phyloP scores from a whole-genome alignment of 2,797 vertebrate species.

The Thalassophryne amazonica region DNA sequence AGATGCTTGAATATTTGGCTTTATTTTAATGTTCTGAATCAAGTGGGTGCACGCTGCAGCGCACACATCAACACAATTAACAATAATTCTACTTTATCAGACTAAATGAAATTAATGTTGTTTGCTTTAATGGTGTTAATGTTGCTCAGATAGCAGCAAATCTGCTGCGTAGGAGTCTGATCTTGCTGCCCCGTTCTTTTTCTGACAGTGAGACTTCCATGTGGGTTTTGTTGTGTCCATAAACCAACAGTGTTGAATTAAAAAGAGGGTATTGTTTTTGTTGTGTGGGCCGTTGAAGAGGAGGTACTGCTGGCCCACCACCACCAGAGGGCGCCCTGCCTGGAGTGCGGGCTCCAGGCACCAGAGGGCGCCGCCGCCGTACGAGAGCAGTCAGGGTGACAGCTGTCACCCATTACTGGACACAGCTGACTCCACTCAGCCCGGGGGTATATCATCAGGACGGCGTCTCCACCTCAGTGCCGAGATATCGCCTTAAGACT shows the following conservation, averaged over 20 bases:
- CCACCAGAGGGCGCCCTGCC: too few species aligned
- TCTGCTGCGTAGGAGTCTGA: slow-evolving; percentile 71
- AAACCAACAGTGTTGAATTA: slow-evolving; percentile 33
- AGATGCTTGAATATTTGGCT: slow-evolving; percentile 19
- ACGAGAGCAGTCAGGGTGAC: too few species aligned
- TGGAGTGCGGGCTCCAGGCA: too few species aligned
- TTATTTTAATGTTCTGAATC: slow-evolving; percentile 5
- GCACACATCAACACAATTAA: background rate
- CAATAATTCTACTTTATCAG: slow-evolving; percentile 6
- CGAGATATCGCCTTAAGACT: too few species aligned
- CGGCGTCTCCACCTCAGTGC: too few species aligned
- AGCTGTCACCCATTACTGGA: too few species aligned
- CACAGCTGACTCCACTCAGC: too few species aligned
- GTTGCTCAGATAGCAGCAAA: slow-evolving; percentile 41
- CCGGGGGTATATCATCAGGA: too few species aligned
- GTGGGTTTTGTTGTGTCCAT: slow-evolving; percentile 29
- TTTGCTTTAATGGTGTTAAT: slow-evolving; percentile 15
- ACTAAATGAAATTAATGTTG: slow-evolving; percentile 17
- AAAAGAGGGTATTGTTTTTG: too few species aligned
- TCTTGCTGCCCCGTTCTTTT: slow-evolving; percentile 29
- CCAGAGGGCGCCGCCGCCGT: too few species aligned
- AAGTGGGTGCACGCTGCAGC: background rate
- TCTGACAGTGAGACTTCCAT: slow-evolving; percentile 16
- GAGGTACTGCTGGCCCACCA: too few species aligned
- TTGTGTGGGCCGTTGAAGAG: too few species aligned